Evolutionary conservation across 2,797 vertebrate species (phyloP).

Genomic region (Arremon brunneinucha): DNA sequence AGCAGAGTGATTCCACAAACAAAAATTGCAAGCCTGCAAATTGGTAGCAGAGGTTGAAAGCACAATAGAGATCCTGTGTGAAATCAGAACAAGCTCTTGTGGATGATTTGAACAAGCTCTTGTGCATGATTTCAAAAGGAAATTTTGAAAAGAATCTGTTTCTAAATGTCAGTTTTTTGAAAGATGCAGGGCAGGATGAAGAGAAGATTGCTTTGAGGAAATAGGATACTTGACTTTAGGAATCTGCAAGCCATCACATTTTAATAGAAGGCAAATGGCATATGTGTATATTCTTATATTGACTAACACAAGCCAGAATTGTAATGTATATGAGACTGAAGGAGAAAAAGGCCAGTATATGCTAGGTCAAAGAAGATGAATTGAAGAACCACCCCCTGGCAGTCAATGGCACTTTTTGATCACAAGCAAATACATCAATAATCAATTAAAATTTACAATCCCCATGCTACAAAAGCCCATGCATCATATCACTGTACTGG

Average conservation of each 20-base stretch:
- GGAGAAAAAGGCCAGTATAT: not conserved
- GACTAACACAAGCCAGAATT: not conserved
- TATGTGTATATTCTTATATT: not conserved
- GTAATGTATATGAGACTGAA: not conserved
- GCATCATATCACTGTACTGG: accelerated
- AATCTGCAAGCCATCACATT: not conserved
- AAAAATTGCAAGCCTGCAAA: not conserved
- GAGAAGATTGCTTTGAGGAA: not conserved
- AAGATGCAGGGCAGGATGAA: not conserved
- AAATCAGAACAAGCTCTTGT: not conserved
- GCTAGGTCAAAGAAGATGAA: not conserved
- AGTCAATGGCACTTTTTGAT: not conserved
- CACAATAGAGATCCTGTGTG: not conserved
- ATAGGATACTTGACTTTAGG: not conserved
- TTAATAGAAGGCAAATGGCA: not conserved
- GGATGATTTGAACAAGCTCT: not conserved
- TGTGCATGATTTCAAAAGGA: not conserved
- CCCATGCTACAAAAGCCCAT: not conserved
- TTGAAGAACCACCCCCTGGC: not conserved
- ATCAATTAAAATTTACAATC: not conserved
- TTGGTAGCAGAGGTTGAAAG: not conserved
- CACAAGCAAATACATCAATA: not conserved
- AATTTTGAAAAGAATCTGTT: not conserved
- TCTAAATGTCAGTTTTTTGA: not conserved
- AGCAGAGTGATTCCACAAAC: not conserved